phyloP scores from a whole-genome alignment of 92 coral and sea anemone species.

The Phenganax stokvisi region DNA sequence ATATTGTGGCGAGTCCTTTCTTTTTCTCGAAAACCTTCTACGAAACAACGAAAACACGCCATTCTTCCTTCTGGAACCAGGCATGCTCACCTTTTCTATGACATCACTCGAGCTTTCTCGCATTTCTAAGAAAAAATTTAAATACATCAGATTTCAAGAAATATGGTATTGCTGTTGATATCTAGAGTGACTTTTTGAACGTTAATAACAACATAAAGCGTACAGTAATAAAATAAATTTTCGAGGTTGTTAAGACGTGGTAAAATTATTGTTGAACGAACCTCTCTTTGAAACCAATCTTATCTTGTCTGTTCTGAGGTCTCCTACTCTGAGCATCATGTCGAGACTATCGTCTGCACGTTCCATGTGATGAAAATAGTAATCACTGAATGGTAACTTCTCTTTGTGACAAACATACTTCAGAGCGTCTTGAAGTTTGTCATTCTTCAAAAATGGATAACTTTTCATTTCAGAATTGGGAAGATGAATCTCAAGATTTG shows the following conservation, averaged over 20 bases:
- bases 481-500: constrained; percentile 28
- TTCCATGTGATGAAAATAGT: constrained; percentile 24
- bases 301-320: constrained; percentile 16
- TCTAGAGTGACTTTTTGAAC: background rate
- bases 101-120: constrained; percentile 19
- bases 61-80: constrained; percentile 14
- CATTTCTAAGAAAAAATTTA: constrained; percentile 8
- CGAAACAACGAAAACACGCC: constrained; percentile 22
- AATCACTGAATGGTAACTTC: constrained; percentile 7
- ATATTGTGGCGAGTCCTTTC: constrained; percentile 28
- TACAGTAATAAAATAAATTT: background rate
- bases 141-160: background rate
- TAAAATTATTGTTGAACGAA: background rate
- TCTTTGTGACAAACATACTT: constrained; percentile 14
- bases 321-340: constrained; percentile 36
- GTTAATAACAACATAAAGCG: background rate
- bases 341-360: constrained; percentile 30
- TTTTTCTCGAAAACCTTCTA: constrained; percentile 37
- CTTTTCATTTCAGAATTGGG: constrained; percentile 18
- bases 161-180: background rate
- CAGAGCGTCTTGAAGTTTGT: constrained; percentile 13
- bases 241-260: background rate
- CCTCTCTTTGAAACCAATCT: constrained; percentile 26
- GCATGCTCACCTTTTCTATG: constrained; percentile 38
- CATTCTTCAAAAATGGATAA: constrained; percentile 4